A percentile compares a stretch with the other conserved stretches of the same genome.
Conservation (phyloP, 2,888 invertebrate genomes). For the Lasioglossum vierecki region DNA sequence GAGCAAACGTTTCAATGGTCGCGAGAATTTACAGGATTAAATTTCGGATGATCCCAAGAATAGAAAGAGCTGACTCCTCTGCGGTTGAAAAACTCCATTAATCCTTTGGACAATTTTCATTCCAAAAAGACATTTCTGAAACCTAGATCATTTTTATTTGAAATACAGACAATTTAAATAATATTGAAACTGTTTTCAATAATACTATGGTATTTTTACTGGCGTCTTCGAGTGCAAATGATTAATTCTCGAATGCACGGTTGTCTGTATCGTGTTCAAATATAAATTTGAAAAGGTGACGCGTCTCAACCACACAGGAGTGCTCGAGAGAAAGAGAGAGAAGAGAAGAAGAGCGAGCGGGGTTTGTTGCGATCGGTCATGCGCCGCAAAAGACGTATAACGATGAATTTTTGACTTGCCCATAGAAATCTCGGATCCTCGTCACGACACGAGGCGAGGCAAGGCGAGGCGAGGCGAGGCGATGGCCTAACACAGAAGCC, state of each 20-base stretch:
- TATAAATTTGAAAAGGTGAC: background rate
- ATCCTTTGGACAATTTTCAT: no score
- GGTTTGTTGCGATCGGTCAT: slow-evolving; percentile 37
- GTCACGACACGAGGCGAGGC: slow-evolving; percentile 43
- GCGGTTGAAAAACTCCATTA: background rate
- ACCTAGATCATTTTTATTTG: no score
- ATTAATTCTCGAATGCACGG: background rate
- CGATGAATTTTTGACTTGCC: slow-evolving; percentile 65
- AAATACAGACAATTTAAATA: no score
- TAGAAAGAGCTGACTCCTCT: background rate
- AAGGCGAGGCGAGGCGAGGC: background rate
- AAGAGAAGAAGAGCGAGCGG: slow-evolving; percentile 19
- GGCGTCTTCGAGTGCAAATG: no score
- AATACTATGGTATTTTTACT: no score
- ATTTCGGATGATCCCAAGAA: background rate
- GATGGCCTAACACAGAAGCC: slow-evolving; percentile 40
- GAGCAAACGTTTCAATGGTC: background rate
- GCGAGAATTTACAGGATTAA: background rate
- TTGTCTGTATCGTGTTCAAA: background rate
- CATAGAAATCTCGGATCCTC: slow-evolving; percentile 61
- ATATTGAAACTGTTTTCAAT: no score
- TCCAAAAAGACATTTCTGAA: no score
- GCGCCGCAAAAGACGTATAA: slow-evolving; percentile 55
- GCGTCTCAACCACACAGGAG: slow-evolving; percentile 11
- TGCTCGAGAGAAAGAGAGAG: slow-evolving; percentile 37